Evolutionary conservation across 1,140 invertebrate species (phyloP).

Genomic region (Portunus trituberculatus): DNA sequence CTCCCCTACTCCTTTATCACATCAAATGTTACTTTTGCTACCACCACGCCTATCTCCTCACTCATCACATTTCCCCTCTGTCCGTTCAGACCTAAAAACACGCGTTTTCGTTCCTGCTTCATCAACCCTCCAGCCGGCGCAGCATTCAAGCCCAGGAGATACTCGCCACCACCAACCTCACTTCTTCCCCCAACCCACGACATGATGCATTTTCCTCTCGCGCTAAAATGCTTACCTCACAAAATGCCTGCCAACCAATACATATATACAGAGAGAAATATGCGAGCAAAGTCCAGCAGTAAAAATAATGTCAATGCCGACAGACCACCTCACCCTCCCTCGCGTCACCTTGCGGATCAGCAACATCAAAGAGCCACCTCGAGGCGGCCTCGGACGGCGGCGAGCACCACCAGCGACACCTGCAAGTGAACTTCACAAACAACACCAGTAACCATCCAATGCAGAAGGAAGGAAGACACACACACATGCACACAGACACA

Average conservation of each 20-base stretch:
- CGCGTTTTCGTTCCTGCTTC: slow-evolving; percentile 49
- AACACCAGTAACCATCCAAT: neutral
- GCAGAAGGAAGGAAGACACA: neutral
- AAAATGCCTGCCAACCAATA: no score
- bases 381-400: neutral
- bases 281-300: no score
- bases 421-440: neutral
- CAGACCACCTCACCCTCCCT: neutral
- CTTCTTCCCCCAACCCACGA: neutral
- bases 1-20: slow-evolving; percentile 42
- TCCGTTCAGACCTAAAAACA: slow-evolving; percentile 47
- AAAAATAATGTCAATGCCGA: slow-evolving; percentile 22
- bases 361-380: neutral
- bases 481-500: no score
- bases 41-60: slow-evolving; percentile 43
- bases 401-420: neutral
- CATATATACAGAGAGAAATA: no score
- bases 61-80: slow-evolving; percentile 63
- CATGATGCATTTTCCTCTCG: no score
- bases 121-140: slow-evolving; percentile 44
- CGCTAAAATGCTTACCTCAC: no score
- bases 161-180: neutral
- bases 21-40: slow-evolving; percentile 45
- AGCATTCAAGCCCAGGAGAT: neutral
- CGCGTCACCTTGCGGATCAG: slow-evolving; percentile 7